Base-by-base conservation (phyloP, 2,113 vertebrate genomes). In the Oncorhynchus kisutch region DNA sequence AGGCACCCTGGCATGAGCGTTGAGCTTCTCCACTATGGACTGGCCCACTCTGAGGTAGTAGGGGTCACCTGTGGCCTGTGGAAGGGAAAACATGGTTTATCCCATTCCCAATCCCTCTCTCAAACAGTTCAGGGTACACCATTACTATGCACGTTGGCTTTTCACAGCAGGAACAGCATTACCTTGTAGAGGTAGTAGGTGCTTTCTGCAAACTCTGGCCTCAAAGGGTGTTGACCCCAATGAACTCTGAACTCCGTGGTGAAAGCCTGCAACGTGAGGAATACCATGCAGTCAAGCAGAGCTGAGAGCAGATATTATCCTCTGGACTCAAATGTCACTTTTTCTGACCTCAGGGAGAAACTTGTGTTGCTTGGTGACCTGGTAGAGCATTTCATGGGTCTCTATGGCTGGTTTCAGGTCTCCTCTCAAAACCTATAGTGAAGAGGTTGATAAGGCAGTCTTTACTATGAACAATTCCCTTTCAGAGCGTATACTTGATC, bases 331-430 rank as follows among this genome's bases (percentile, higher is more conserved):
- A 29, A 12, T 29, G 18, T n/a, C 65, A 14, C 11, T 13, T 71
- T 14, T 14, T 27, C n/a, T 74, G 93, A 99, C 98, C 96, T 99
- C 98, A 64, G 98, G 98, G 79, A 99, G 94, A 79, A 99, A 99
- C 88, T 99, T 99, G 91, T 99, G 98, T 83, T 99, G 98, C 90
- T 98, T 99, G 85, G 97, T 99, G 86, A 99, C 98, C 87, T 99
- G 98, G 89, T 99, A 99, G 24, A 99, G 93, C 98, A 99, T 99
- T 91, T 99, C 98, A 75, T 99, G 98, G 73, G 98, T 99, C 92
- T 99, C 97, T 88, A 99, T 99, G 78, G 98, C 98, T 82, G 98
- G 98, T 84, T 97, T 96, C 80, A 99, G 95, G 86, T 99, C 98
- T 2, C 98, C 98, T 86, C 97, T 98, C 84, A 99, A 84, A 64